Base-by-base conservation (phyloP, 2,797 vertebrate species). In the Enoplosus armatus region DNA sequence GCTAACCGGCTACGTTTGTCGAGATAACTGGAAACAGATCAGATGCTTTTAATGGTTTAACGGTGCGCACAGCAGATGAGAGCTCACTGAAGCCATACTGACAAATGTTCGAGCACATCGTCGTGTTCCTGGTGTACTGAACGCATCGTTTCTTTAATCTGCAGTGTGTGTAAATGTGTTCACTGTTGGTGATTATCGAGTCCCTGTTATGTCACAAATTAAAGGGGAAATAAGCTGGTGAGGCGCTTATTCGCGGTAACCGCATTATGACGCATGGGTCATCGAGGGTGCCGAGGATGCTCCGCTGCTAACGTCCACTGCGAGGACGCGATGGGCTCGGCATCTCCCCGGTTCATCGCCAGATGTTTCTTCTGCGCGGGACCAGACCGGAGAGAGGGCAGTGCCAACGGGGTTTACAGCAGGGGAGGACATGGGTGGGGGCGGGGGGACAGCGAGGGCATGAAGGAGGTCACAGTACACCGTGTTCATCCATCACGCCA, bases 201-300 rank as follows among this genome's bases (percentile, higher is more conserved):
- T 75, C 80, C 61, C 64, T 55, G 90, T 94, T 94, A 94, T 94
- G 90, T 95, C 94, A 94, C 91, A 92, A 85, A 87, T 92, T 87
- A 92, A 90, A 90, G 84, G 68, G 89, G 89, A 87, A 93, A 93
- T 92, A 94, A 93, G 88, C 89, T 91, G 89, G 81, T 89, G 92
- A 92, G 85, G 89, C 88, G 91, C 91, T 93, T 92, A 93, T 89
- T 93, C 91, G 82, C 82, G 76, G 90, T 95, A 95, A 95, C 95
- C 95, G 95, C 95, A 96, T 96, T 96, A 96, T 96, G 95, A 96
- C 95, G 95, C 95, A 94, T 80, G 89, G 90, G 91, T 91, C 91
- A 92, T 35, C 61, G 82, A 90, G 87, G 89, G 72, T 87, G 76
- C 78, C 7, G 87, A 71, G 76, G 89, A 87, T 65, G 79, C 81